Conservation (phyloP, 2,888 invertebrate genomes). For the Chrysina gloriosa region DNA sequence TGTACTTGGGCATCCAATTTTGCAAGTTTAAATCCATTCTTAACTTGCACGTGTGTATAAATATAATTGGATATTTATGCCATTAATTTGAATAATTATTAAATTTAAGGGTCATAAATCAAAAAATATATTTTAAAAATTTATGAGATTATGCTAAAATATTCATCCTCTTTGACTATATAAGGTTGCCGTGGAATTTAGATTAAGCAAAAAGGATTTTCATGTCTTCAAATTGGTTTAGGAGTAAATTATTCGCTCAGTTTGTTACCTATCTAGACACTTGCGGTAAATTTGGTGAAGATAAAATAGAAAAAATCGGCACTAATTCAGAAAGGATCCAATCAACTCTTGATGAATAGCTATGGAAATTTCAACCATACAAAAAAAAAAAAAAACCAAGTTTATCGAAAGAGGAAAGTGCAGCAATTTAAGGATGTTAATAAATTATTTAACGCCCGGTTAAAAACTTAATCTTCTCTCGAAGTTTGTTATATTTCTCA, state of each 20-base stretch:
- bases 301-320: not conserved
- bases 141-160: not conserved
- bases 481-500: not conserved
- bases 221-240: not conserved
- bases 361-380: constrained; percentile 4
- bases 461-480: not conserved
- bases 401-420: not conserved
- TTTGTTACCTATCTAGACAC: not conserved
- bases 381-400: not conserved
- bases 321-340: not conserved
- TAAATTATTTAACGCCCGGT: not conserved
- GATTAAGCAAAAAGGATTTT: not conserved
- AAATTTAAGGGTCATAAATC: not conserved
- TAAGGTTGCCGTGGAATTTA: not conserved
- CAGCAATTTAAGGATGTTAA: constrained; percentile 8
- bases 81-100: not conserved
- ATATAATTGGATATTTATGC: not conserved
- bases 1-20: too few relatives aligned
- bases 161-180: not conserved
- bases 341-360: not conserved
- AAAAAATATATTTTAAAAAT: not conserved
- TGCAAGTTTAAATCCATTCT: too few relatives aligned
- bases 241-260: not conserved
- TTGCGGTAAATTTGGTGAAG: not conserved
- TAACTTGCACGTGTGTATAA: not conserved